These are phyloP conservation scores for Andrena dorsata DNA, from an alignment of 2,888 invertebrate species.

Conservation along the genomic window DNA sequence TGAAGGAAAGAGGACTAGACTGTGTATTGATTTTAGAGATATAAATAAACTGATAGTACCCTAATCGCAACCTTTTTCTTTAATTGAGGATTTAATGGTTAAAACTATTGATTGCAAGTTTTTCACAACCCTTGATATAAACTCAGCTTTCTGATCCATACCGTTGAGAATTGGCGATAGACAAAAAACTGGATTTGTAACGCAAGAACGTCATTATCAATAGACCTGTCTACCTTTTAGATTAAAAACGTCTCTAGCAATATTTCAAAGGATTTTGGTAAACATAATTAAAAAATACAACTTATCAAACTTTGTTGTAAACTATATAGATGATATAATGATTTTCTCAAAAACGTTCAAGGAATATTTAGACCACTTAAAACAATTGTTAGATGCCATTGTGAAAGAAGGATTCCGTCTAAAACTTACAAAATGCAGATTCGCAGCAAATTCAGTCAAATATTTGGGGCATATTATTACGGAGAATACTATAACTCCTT, in stretches of 20 bases:
- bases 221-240: constrained; percentile 42
- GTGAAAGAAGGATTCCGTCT: neutral
- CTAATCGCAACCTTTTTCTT: neutral
- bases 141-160: too few species aligned
- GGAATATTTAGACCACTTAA: neutral
- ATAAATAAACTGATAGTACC: neutral
- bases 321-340: neutral
- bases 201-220: constrained; percentile 40
- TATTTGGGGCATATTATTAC: too few species aligned
- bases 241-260: constrained; percentile 44
- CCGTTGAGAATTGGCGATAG: constrained; percentile 9
- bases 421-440: too few species aligned
- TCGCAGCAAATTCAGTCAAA: too few species aligned
- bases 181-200: constrained; percentile 30
- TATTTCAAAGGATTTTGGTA: constrained; percentile 42
- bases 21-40: constrained; percentile 16
- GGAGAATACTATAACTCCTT: too few species aligned
- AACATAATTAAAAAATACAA: constrained; percentile 41
- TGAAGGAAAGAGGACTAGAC: neutral
- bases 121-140: neutral
- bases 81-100: constrained; percentile 20
- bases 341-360: constrained; percentile 2
- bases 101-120: constrained; percentile 22
- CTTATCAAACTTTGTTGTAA: neutral
- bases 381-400: neutral